phyloP scores from a whole-genome alignment of 1,140 invertebrate species.

The Planococcus citri region DNA sequence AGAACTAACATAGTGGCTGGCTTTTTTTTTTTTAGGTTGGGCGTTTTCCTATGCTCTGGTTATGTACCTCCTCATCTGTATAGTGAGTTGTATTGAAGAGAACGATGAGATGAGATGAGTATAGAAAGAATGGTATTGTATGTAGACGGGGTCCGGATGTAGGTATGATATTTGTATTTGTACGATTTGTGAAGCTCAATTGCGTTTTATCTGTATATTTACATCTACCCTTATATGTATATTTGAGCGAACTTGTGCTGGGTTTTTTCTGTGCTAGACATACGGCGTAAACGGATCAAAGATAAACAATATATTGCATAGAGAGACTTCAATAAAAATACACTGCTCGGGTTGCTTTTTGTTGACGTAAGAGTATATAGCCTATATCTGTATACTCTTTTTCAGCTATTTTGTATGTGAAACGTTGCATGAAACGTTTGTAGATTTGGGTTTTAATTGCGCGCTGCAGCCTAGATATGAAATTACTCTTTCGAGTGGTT shows the following conservation, averaged over 20 bases:
- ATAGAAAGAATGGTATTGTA: too few relatives aligned
- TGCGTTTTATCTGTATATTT: conserved; percentile 4
- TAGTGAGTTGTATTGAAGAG: too few relatives aligned
- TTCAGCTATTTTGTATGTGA: not conserved
- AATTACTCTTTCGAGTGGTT: not conserved
- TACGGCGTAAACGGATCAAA: not conserved
- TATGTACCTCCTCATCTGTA: not conserved
- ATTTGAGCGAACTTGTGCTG: not conserved
- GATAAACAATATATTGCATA: not conserved
- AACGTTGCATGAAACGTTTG: not conserved
- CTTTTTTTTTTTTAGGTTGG: not conserved
- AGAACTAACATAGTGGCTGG: not conserved
- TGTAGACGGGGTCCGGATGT: not conserved
- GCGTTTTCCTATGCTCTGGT: not conserved
- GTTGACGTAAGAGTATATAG: not conserved
- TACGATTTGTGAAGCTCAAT: conserved; percentile 6
- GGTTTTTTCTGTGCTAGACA: not conserved
- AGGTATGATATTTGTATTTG: conserved; percentile 4
- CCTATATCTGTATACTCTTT: not conserved
- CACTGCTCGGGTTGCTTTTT: not conserved
- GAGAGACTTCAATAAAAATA: conserved; percentile 3
- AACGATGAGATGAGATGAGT: too few relatives aligned
- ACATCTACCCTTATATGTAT: not conserved
- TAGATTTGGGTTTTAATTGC: not conserved
- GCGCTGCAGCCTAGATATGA: not conserved